Evolutionary conservation across 2,797 vertebrate species (phyloP).

Genomic region (Sibirionetta formosa): DNA sequence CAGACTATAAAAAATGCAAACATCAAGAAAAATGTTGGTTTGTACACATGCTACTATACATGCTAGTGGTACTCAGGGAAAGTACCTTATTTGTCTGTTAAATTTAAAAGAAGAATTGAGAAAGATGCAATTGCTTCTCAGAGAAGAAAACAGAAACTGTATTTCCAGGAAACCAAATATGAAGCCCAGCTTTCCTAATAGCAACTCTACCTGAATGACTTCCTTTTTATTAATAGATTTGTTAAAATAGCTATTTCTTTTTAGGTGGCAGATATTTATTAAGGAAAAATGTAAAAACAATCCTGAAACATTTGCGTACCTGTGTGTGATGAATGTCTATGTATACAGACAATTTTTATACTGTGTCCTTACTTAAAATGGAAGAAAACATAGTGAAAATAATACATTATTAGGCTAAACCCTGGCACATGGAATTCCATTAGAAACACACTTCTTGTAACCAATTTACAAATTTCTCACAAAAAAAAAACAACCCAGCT

Average conservation of each 20-base stretch:
- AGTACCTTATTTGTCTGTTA: rapidly evolving
- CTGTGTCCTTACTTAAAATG: neutral
- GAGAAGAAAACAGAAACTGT: neutral
- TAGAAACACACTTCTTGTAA: neutral
- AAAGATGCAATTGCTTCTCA: neutral
- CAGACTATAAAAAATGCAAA: neutral
- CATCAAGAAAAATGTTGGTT: neutral
- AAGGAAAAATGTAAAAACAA: neutral
- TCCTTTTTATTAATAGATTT: neutral
- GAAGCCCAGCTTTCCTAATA: neutral
- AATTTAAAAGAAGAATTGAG: rapidly evolving
- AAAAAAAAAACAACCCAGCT: neutral
- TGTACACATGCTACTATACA: neutral
- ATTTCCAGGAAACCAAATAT: neutral
- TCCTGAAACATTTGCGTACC: neutral
- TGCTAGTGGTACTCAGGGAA: neutral
- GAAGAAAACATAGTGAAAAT: neutral
- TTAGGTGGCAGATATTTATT: neutral
- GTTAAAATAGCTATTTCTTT: neutral
- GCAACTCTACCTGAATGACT: neutral
- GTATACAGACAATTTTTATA: neutral
- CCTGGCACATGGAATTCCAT: neutral
- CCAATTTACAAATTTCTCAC: neutral
- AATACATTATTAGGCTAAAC: neutral
- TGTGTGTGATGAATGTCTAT: neutral